Conservation (phyloP, 2,113 vertebrate genomes). For the Micromys minutus region DNA sequence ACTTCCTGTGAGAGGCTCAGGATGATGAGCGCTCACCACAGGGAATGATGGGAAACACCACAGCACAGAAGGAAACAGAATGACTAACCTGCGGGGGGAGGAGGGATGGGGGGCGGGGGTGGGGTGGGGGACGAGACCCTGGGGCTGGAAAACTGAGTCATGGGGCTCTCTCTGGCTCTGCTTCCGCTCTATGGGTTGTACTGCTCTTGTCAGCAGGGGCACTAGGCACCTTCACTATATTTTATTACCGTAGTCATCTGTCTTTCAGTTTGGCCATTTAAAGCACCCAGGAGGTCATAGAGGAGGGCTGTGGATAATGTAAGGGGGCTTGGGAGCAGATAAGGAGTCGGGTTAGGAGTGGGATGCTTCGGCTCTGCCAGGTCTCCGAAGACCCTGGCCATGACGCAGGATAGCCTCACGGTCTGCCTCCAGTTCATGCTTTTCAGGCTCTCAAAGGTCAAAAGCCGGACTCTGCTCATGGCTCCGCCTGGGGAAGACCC, state of each 20-base stretch:
- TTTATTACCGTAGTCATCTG: not conserved
- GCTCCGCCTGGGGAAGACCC: not conserved
- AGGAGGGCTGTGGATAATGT: no score
- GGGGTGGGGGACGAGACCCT: no score
- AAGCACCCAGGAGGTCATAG: not conserved
- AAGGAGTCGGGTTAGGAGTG: not conserved
- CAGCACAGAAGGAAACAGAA: not conserved
- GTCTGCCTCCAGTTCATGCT: not conserved
- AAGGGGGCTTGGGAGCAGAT: not conserved
- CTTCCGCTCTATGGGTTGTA: not conserved
- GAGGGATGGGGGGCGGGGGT: no score
- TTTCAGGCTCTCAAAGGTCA: no score
- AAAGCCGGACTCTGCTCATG: not conserved
- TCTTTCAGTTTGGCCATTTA: not conserved
- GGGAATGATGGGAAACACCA: not conserved
- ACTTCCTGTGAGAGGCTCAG: not conserved
- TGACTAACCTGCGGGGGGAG: no score
- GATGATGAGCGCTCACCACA: no score
- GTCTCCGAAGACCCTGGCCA: not conserved
- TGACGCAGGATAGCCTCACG: not conserved
- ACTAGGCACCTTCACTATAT: accelerated
- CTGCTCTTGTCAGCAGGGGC: not conserved
- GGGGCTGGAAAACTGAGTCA: no score
- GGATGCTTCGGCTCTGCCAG: not conserved
- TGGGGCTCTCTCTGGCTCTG: not conserved